These are phyloP conservation scores for Eudasyphora cyanicolor DNA, from an alignment of 2,888 invertebrate species.

Conservation along the genomic window DNA sequence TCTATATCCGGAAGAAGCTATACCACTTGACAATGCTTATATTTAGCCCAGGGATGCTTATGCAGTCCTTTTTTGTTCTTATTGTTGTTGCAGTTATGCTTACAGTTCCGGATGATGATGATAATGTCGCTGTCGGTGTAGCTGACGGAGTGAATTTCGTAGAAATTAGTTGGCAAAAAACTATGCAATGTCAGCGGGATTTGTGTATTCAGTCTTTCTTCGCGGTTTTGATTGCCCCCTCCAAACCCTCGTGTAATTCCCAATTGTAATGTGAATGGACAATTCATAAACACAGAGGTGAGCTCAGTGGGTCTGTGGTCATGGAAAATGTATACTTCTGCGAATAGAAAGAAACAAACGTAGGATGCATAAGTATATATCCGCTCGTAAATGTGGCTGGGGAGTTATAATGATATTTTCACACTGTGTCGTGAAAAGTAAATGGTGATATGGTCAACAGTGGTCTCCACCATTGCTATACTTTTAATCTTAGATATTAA, in stretches of 20 bases:
- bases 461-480: no score
- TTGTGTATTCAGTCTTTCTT: constrained; percentile 15
- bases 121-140: constrained; percentile 13
- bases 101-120: constrained; percentile 24
- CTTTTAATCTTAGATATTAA: no score
- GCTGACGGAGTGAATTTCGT: neutral
- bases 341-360: constrained; percentile 15
- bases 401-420: no score
- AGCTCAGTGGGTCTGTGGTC: neutral
- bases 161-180: neutral
- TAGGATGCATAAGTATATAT: neutral
- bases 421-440: no score
- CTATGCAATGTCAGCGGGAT: constrained; percentile 36
- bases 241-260: constrained; percentile 36
- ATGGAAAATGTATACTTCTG: constrained; percentile 17
- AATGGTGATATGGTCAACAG: no score
- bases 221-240: constrained; percentile 20
- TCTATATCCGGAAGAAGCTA: constrained; percentile 39
- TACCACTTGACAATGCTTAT: constrained; percentile 17
- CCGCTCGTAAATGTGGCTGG: neutral
- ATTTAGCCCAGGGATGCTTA: constrained; percentile 17
- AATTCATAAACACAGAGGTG: neutral
- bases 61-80: no score
- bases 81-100: constrained; percentile 13
- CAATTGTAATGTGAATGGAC: constrained; percentile 21